Conservation (phyloP, 2,113 vertebrate genomes). For the Eonycteris spelaea region DNA sequence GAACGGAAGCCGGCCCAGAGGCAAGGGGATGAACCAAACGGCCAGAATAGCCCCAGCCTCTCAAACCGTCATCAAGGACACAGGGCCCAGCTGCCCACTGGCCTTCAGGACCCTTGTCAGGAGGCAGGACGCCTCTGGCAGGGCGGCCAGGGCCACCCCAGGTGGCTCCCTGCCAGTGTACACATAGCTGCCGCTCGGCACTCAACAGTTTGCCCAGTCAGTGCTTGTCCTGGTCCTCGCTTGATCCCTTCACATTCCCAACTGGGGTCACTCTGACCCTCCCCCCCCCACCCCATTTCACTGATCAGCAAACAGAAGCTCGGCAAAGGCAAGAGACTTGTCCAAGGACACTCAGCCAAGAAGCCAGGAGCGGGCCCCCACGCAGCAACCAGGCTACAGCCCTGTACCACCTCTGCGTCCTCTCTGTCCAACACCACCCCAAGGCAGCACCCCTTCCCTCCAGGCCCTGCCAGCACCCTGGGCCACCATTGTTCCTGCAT, state of each 20-base stretch:
- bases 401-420: background rate
- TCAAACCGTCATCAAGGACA: background rate
- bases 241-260: background rate
- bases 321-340: background rate
- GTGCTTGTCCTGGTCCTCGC: background rate
- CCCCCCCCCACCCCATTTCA: background rate
- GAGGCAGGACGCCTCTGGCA: background rate
- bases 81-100: background rate
- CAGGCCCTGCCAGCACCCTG: background rate
- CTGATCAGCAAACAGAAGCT: background rate
- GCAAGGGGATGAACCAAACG: background rate
- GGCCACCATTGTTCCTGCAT: no score
- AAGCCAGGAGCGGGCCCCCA: background rate
- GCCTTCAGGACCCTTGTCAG: background rate
- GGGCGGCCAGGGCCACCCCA: background rate
- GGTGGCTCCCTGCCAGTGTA: accelerated
- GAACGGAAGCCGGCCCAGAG: background rate
- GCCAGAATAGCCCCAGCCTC: background rate
- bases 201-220: background rate
- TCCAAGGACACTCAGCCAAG: background rate
- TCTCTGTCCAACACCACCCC: background rate
- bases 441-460: background rate
- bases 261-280: accelerated
- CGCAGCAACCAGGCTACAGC: background rate
- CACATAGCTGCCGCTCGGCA: accelerated